phyloP scores from a whole-genome alignment of 2,888 invertebrate genomes.

The Andrena flavipes region DNA sequence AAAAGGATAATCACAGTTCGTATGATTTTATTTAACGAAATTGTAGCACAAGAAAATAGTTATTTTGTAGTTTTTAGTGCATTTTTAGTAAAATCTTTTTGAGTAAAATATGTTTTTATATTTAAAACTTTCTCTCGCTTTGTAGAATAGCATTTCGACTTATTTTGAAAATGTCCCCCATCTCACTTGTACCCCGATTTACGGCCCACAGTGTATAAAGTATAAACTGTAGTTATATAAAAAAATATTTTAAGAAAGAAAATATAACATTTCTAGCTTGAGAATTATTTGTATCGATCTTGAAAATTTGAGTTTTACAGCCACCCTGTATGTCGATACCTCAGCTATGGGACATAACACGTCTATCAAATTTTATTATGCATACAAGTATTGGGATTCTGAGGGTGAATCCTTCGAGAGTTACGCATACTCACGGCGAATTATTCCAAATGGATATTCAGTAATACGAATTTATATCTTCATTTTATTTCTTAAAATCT shows the following conservation, averaged over 20 bases:
- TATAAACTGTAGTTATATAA: not conserved
- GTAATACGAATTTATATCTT: not conserved
- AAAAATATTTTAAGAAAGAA: not conserved
- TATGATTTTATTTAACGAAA: no score
- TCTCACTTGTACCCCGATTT: no score
- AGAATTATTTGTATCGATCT: not conserved
- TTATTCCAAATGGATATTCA: not conserved
- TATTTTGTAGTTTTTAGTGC: no score
- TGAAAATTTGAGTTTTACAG: not conserved
- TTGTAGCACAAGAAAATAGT: no score
- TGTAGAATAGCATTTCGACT: no score
- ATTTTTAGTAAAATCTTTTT: no score
- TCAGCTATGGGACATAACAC: not conserved
- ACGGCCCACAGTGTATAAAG: no score
- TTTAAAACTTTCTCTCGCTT: no score
- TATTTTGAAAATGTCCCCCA: no score
- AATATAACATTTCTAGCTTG: not conserved
- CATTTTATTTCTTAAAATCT: not conserved
- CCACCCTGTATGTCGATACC: not conserved
- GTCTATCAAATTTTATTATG: not conserved
- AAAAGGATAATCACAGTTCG: no score
- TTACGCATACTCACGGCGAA: not conserved
- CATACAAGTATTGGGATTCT: not conserved
- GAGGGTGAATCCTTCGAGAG: slow-evolving; percentile 1
- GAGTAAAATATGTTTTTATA: no score